phyloP scores from a whole-genome alignment of 2,888 invertebrate genomes.

The Netelia inedita region DNA sequence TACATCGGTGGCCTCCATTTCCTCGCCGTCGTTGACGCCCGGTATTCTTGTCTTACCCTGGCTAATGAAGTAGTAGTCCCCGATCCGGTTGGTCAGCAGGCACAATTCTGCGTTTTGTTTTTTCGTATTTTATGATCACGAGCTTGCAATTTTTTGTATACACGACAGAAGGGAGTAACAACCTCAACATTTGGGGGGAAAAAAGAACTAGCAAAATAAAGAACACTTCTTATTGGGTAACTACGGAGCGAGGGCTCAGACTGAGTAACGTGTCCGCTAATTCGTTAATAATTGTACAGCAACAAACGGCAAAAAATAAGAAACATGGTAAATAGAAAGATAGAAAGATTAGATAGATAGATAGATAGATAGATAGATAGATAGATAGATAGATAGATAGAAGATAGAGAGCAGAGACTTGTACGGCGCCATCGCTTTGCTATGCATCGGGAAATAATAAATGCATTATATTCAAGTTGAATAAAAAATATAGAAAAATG shows the following conservation, averaged over 20 bases:
- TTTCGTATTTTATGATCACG: conserved; percentile 48
- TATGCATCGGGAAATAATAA: conserved; percentile 55
- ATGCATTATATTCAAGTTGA: conserved; percentile 58
- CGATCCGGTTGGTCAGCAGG: conserved; percentile 93
- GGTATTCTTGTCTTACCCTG: conserved; percentile 98
- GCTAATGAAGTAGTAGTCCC: conserved; percentile 95
- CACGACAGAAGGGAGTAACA: conserved; percentile 29
- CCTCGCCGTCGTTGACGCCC: conserved; percentile 96
- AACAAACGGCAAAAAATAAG: conserved; percentile 53
- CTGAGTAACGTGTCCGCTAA: conserved; percentile 35
- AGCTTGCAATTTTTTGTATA: conserved; percentile 31
- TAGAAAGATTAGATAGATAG: conserved; percentile 48
- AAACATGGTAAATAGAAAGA: conserved; percentile 47
- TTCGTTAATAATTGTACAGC: conserved; percentile 47
- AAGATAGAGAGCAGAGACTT: conserved; percentile 60
- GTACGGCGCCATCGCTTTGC: conserved; percentile 18
- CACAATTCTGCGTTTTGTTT: conserved; percentile 90
- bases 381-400: conserved; percentile 37
- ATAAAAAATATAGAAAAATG: conserved; percentile 52
- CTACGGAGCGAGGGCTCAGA: conserved; percentile 12
- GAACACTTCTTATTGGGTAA: conserved; percentile 6
- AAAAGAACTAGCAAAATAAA: conserved; percentile 49
- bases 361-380: conserved; percentile 29
- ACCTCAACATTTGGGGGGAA: conserved; percentile 11
- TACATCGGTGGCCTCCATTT: conserved; percentile 95